phyloP scores from a whole-genome alignment of 1,140 invertebrate species.

The Drosophila varians region DNA sequence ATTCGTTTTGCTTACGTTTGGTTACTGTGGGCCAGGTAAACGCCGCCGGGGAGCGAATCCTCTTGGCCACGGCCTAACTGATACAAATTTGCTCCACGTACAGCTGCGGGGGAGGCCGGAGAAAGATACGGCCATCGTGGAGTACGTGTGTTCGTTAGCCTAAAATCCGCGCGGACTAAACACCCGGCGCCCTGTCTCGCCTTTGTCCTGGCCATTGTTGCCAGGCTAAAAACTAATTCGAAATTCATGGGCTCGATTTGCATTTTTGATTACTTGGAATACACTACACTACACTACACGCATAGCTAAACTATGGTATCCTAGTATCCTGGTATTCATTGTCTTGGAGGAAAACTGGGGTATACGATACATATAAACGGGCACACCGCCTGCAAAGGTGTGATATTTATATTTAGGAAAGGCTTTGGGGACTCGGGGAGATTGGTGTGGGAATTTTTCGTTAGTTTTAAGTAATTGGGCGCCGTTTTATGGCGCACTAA shows the following conservation, averaged over 20 bases:
- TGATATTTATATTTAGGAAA: conserved; percentile 79
- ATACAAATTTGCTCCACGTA: conserved; percentile 79
- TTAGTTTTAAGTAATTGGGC: conserved; percentile 81
- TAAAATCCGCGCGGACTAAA: conserved; percentile 70
- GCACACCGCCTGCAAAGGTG: conserved; percentile 54
- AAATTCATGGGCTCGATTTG: conserved; percentile 81
- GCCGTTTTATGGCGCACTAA: conserved; percentile 62
- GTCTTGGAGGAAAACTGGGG: conserved; percentile 27
- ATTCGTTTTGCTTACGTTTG: conserved; percentile 5
- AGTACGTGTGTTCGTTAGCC: conserved; percentile 77
- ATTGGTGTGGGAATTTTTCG: conserved; percentile 61
- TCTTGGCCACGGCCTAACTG: conserved; percentile 59
- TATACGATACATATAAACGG: too few relatives aligned
- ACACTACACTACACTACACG: conserved; percentile 52
- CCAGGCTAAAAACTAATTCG: conserved; percentile 77
- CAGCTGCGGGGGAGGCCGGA: conserved; percentile 17
- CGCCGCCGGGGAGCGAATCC: conserved; percentile 46
- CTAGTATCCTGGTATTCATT: conserved; percentile 20
- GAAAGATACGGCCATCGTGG: conserved; percentile 15
- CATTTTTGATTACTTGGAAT: conserved; percentile 80
- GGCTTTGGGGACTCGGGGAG: conserved; percentile 36
- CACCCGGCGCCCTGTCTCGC: conserved; percentile 25
- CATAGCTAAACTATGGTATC: conserved; percentile 9
- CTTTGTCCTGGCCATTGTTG: conserved; percentile 31
- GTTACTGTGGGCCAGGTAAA: conserved; percentile 49